These are phyloP conservation scores for Malachius bipustulatus DNA, from an alignment of 2,888 invertebrate species.

Conservation along the genomic window DNA sequence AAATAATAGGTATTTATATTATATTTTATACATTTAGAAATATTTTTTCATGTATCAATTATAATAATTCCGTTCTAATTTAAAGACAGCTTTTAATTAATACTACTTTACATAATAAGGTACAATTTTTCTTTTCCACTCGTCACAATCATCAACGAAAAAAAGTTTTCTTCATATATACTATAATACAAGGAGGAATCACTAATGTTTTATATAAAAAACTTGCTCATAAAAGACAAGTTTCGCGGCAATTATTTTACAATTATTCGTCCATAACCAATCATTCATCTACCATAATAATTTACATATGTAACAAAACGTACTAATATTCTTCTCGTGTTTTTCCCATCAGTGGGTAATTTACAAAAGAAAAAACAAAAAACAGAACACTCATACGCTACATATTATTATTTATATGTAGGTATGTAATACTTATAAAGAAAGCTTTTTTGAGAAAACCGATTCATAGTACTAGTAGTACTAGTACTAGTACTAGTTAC, in stretches of 20 bases:
- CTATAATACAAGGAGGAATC: slow-evolving; percentile 35
- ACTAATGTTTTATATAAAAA: slow-evolving; percentile 26
- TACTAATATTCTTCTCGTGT: slow-evolving; percentile 21
- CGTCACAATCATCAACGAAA: slow-evolving; percentile 33
- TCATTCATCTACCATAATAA: slow-evolving; percentile 21
- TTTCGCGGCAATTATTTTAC: slow-evolving; percentile 6
- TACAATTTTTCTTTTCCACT: slow-evolving; percentile 35
- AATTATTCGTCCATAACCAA: slow-evolving; percentile 16
- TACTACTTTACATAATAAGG: slow-evolving; percentile 38
- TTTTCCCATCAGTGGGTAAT: background rate
- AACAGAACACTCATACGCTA: no score
- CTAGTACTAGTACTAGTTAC: no score
- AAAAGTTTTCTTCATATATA: slow-evolving; percentile 29
- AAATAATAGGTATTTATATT: slow-evolving; percentile 30
- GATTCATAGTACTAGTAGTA: no score
- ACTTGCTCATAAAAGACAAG: slow-evolving; percentile 14
- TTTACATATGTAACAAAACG: slow-evolving; percentile 26
- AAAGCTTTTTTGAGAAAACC: no score
- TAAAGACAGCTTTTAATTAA: slow-evolving; percentile 33
- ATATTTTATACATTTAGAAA: slow-evolving; percentile 40
- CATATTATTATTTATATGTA: no score
- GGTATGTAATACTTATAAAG: no score
- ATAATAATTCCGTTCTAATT: slow-evolving; percentile 34
- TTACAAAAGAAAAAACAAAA: background rate
- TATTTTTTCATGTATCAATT: slow-evolving; percentile 35